Evolutionary conservation across 1,140 invertebrate species (phyloP).

Genomic region (Mercenaria mercenaria): DNA sequence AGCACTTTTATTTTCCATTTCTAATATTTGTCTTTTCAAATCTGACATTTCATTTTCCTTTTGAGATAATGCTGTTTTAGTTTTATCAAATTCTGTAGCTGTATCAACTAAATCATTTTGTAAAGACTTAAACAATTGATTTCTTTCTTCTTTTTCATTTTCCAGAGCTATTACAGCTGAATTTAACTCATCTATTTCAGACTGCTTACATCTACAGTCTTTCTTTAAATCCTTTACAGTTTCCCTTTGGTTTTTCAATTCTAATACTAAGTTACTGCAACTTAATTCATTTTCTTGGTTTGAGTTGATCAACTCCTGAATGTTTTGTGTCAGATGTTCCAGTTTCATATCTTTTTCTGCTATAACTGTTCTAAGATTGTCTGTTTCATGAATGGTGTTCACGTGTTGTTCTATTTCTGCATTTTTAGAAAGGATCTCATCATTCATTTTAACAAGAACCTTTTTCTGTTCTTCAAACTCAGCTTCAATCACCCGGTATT

Average conservation of each 20-base stretch:
- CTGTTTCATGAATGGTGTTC: neutral
- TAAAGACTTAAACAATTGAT: neutral
- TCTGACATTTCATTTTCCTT: constrained; percentile 31
- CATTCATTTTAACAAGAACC: neutral
- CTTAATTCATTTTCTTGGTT: neutral
- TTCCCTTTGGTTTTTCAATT: neutral
- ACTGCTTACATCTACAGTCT: neutral
- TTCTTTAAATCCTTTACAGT: neutral
- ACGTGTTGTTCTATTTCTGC: neutral
- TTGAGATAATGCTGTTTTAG: neutral
- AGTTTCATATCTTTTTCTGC: constrained; percentile 27
- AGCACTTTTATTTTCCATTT: neutral
- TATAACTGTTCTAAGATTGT: neutral
- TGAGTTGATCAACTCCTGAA: neutral
- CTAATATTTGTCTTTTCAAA: neutral
- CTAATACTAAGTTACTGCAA: neutral
- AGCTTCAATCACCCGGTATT: neutral
- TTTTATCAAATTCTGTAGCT: neutral
- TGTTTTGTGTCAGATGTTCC: neutral
- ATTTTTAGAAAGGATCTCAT: neutral
- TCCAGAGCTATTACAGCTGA: neutral
- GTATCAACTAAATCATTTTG: neutral
- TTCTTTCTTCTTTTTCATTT: constrained; percentile 25
- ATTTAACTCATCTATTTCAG: neutral
- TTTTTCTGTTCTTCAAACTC: neutral